Evolutionary conservation across 2,888 invertebrate species (phyloP), one percentile per base, ranked within the genome.

Genomic region (Spodoptera littoralis): DNA sequence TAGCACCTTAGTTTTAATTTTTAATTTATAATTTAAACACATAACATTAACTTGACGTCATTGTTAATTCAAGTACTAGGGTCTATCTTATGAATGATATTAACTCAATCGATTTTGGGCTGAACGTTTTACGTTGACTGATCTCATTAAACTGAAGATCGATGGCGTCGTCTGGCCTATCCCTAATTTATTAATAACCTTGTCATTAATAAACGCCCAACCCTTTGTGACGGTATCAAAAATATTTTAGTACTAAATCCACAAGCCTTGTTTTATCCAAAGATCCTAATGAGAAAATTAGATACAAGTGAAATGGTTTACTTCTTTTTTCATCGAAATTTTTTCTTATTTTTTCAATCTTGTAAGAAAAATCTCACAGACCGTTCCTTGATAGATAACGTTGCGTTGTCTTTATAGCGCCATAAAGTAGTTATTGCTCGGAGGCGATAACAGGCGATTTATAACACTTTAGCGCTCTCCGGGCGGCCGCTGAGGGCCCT

Each of bases 361-460:
- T 73, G 24, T 30, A 41, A 60, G 52, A 46, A 60, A 73, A 75
- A 70, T 76, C 65, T 75, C 51, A 57, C 41, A 71, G 79, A 77
- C 69, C 80, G 78, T 72, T 79, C 77, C 75, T 77, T 81, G 82
- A 86, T 84, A 88, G 86, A 89, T 88, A 86, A 83, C 79, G 79
- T 75, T 74, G 84, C 84, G 84, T 85, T 86, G 84, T 88, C 85
- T 91, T 91, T 90, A 91, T 90, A 84, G 88, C 83, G 79, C 82
- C 83, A 89, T 92, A 91, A 92, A 92, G 85, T 85, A 88, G 90
- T 90, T 92, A 92, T 90, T 88, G 90, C 88, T 82, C 69, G 66
- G 80, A 80, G 80, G 84, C 88, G 90, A 91, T 92, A 91, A 89
- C 88, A 79, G 74, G 77, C 88, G 88, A 91, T 92, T 90, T 91